Conservation (phyloP, 2,888 invertebrate species). For the Tholera decimalis region DNA sequence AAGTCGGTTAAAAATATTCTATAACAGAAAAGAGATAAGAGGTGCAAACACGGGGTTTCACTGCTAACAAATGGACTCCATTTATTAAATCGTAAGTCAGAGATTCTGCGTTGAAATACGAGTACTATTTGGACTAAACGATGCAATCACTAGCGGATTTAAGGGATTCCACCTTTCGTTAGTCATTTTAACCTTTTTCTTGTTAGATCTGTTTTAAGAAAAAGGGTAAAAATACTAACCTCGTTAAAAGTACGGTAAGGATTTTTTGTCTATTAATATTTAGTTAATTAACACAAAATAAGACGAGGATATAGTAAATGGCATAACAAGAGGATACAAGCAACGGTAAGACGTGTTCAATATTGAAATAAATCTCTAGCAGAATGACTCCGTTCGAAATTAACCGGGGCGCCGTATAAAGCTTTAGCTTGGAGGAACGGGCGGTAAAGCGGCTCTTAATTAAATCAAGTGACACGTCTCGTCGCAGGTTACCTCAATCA, state of each 20-base stretch:
- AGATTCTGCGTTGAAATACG: slow-evolving; percentile 86
- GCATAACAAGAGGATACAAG: slow-evolving; percentile 27
- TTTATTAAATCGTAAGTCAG: slow-evolving; percentile 84
- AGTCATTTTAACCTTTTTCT: slow-evolving; percentile 71
- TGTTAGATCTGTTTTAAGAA: slow-evolving; percentile 33
- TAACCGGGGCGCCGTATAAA: slow-evolving; percentile 83
- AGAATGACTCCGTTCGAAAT: slow-evolving; percentile 87
- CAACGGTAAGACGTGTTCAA: slow-evolving; percentile 75
- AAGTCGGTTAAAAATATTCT: slow-evolving; percentile 37
- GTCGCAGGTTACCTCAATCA: slow-evolving; percentile 89
- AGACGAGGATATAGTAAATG: slow-evolving; percentile 11
- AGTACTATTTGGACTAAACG: slow-evolving; percentile 87
- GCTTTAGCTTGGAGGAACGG: slow-evolving; percentile 85
- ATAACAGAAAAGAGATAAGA: slow-evolving; percentile 31
- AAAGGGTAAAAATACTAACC: slow-evolving; percentile 14
- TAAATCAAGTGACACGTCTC: slow-evolving; percentile 91
- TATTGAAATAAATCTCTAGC: slow-evolving; percentile 87
- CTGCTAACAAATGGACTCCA: slow-evolving; percentile 80
- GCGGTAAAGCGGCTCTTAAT: slow-evolving; percentile 91
- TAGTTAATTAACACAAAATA: background rate
- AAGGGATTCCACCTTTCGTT: slow-evolving; percentile 77
- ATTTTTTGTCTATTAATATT: background rate
- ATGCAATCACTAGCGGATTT: slow-evolving; percentile 89
- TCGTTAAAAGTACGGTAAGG: slow-evolving; percentile 6
- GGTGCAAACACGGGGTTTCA: slow-evolving; percentile 56